Evolutionary conservation across 2,113 vertebrate species (phyloP).

Genomic region (Thalassarche chlororhynchos): DNA sequence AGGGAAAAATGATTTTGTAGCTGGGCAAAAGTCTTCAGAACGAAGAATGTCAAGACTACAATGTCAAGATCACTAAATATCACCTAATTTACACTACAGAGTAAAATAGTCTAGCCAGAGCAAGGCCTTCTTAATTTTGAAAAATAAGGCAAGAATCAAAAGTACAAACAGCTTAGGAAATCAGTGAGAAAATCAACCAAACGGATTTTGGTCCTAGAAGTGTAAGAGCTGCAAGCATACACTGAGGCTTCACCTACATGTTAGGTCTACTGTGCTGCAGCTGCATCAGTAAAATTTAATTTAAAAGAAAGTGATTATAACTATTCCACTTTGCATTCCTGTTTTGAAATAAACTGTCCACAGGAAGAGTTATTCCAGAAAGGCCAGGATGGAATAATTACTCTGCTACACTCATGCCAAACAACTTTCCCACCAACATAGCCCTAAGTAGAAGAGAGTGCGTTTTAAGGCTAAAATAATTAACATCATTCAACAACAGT

Average conservation of each 20-base stretch:
- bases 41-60: not conserved
- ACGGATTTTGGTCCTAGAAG: not conserved
- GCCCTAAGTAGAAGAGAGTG: not conserved
- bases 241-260: not conserved
- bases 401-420: not conserved
- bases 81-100: not conserved
- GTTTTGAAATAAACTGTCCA: not conserved
- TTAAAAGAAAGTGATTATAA: not conserved
- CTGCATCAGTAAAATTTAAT: not conserved
- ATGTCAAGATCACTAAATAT: not conserved
- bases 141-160: not conserved
- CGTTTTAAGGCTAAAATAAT: not conserved
- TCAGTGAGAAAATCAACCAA: not conserved
- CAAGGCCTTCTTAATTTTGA: not conserved
- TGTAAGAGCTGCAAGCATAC: not conserved
- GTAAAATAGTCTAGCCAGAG: not conserved
- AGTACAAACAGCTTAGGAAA: not conserved
- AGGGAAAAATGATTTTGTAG: slow-evolving; percentile 2
- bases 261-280: not conserved
- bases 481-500: not conserved
- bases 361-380: not conserved
- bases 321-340: not conserved
- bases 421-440: not conserved
- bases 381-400: not conserved
- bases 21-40: not conserved